phyloP scores from a whole-genome alignment of 1,140 invertebrate species.

The Sminthurides bifidus region DNA sequence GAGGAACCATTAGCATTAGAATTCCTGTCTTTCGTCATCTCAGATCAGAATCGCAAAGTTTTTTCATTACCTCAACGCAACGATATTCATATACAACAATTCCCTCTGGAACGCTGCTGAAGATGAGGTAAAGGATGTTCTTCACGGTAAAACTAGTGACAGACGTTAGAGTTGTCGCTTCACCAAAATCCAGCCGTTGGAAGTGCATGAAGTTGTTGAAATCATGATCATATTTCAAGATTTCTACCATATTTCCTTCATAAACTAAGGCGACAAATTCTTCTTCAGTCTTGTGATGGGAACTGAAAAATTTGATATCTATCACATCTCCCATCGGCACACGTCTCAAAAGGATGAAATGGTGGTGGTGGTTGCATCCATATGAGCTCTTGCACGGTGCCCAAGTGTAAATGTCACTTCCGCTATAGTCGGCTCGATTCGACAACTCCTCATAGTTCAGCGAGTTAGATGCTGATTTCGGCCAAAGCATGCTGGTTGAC shows the following conservation, averaged over 20 bases:
- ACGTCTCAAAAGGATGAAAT: neutral
- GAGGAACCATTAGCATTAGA: no score
- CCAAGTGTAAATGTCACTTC: no score
- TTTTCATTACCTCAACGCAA: neutral
- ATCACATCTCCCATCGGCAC: neutral
- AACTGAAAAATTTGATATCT: neutral
- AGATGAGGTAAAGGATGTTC: neutral
- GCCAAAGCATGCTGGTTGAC: no score
- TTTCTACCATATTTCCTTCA: neutral
- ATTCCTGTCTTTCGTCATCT: no score
- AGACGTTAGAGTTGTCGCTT: neutral
- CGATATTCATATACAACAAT: conserved; percentile 2
- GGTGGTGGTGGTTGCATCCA: no score
- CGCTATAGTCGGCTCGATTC: no score
- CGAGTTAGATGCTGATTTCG: no score
- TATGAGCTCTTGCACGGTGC: no score
- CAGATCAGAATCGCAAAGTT: no score
- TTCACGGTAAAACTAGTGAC: neutral
- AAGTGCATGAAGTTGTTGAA: neutral
- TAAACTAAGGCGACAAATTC: neutral
- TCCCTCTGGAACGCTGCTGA: neutral
- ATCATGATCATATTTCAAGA: neutral
- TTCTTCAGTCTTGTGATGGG: neutral
- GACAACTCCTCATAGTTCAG: no score
- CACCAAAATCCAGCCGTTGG: neutral